Percentiles rank a stretch among this genome's conserved stretches.
These are phyloP conservation scores for Petroica traversi DNA, from an alignment of 2,113 vertebrate genomes.

Conservation along the genomic window DNA sequence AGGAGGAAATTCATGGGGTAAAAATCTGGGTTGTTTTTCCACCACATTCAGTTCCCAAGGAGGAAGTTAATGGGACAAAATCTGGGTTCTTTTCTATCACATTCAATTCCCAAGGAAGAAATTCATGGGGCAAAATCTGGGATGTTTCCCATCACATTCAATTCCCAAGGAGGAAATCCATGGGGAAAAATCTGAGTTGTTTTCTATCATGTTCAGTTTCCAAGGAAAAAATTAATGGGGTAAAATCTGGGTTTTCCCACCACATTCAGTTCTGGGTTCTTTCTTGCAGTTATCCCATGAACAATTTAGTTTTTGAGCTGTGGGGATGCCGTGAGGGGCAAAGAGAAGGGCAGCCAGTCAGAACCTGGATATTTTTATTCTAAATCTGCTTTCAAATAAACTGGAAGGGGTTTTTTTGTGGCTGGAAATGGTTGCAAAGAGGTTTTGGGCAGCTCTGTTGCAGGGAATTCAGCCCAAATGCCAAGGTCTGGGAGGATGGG, in stretches of 20 bases:
- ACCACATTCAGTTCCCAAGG: no score
- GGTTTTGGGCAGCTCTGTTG: neutral
- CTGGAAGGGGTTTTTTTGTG: neutral
- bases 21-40: no score
- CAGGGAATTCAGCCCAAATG: neutral
- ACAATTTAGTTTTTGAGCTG: neutral
- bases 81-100: neutral
- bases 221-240: neutral
- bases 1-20: neutral
- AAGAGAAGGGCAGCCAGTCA: neutral
- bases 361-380: neutral
- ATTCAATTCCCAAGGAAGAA: neutral
- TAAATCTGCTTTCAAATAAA: neutral
- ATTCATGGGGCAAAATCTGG: neutral
- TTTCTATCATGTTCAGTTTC: neutral
- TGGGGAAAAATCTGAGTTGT: neutral
- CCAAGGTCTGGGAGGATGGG: fast-evolving
- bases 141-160: neutral
- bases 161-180: neutral
- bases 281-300: neutral
- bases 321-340: neutral
- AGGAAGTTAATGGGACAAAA: neutral
- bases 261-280: no score
- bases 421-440: neutral
- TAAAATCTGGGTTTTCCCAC: neutral